Evolutionary conservation across 2,113 vertebrate species (phyloP).

Genomic region (Hiodon alosoides): DNA sequence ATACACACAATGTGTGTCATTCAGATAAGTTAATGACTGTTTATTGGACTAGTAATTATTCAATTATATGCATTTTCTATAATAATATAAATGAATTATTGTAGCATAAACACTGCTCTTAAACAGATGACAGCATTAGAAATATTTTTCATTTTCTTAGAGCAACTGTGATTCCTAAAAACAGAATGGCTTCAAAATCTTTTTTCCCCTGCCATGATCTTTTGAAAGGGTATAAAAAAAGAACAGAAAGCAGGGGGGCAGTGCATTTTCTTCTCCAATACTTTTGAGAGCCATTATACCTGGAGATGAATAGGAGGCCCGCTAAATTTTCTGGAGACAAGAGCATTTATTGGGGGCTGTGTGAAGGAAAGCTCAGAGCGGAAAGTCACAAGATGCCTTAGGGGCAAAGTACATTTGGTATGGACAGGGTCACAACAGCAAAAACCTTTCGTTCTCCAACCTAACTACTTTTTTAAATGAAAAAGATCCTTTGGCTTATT

Average conservation of each 20-base stretch:
- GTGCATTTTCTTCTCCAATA: slow-evolving; percentile 54
- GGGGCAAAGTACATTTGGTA: slow-evolving; percentile 36
- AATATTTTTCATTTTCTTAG: neutral
- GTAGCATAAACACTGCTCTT: neutral
- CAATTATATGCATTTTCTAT: too few species aligned
- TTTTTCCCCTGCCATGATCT: slow-evolving; percentile 50
- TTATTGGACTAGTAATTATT: neutral
- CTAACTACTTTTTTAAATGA: neutral
- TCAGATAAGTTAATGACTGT: neutral
- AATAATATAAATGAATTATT: neutral
- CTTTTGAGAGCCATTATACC: slow-evolving; percentile 60
- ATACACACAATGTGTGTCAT: too few species aligned
- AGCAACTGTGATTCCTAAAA: neutral
- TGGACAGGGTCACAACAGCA: neutral
- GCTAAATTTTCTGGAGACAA: slow-evolving; percentile 50
- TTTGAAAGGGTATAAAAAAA: slow-evolving; percentile 63
- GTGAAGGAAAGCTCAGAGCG: slow-evolving; percentile 37
- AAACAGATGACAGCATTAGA: neutral
- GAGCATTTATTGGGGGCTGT: slow-evolving; percentile 53
- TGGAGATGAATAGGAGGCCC: slow-evolving; percentile 67
- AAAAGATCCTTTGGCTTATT: neutral
- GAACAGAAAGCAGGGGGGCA: slow-evolving; percentile 63
- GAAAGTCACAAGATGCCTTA: slow-evolving; percentile 14
- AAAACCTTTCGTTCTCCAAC: neutral
- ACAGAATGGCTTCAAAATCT: neutral